Conservation (phyloP, 2,113 vertebrate species). For the Pluvianellus socialis region DNA sequence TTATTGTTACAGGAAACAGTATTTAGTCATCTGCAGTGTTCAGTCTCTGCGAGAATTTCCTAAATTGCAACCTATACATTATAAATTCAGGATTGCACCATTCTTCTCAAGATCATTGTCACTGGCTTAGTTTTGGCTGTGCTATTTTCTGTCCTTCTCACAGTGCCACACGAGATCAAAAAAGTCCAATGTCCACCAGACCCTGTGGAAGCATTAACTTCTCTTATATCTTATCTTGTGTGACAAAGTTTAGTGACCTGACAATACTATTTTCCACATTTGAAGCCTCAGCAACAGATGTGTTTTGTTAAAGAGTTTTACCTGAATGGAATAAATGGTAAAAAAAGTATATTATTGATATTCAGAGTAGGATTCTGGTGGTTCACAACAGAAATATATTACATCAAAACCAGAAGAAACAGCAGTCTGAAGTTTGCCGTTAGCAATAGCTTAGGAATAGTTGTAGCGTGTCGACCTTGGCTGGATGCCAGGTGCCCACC, state of each 20-base stretch:
- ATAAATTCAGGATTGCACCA: slow-evolving; percentile 24
- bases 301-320: not conserved
- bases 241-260: slow-evolving; percentile 3
- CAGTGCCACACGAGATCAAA: not conserved
- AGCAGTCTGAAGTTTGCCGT: not conserved
- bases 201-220: not conserved
- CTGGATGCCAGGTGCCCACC: not conserved
- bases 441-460: not conserved
- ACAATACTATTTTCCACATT: not conserved
- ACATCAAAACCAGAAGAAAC: not conserved
- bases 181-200: not conserved
- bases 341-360: not conserved
- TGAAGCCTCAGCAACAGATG: not conserved
- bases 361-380: not conserved
- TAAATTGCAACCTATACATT: slow-evolving; percentile 43
- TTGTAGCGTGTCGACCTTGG: not conserved
- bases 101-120: slow-evolving; percentile 41
- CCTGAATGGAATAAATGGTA: not conserved
- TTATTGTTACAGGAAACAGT: slow-evolving; percentile 20
- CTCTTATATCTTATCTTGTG: not conserved
- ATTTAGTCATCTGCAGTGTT: slow-evolving; percentile 15
- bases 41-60: not conserved
- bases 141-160: slow-evolving; percentile 54
- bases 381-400: not conserved
- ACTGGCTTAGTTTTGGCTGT: slow-evolving; percentile 27